A percentile compares a stretch with the other conserved stretches of the same genome.
Conservation (phyloP, 2,797 vertebrate genomes). For the Spinus pinus region DNA sequence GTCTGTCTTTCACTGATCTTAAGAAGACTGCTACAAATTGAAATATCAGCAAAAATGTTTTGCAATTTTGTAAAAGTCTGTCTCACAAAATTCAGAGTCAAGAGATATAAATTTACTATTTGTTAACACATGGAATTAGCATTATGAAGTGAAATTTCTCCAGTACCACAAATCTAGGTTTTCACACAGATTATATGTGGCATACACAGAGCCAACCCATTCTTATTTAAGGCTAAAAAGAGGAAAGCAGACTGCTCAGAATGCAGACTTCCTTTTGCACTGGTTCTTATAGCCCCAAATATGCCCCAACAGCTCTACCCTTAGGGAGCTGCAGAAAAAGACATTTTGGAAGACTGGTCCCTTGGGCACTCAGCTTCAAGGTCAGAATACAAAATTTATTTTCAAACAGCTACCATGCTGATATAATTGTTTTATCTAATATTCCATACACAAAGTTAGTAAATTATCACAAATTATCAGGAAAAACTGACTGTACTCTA, state of each 20-base stretch:
- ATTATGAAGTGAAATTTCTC: neutral
- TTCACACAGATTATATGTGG: neutral
- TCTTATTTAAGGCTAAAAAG: neutral
- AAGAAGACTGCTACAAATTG: neutral
- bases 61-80: neutral
- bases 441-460: neutral
- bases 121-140: neutral
- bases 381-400: neutral
- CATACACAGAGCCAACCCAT: neutral
- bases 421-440: neutral
- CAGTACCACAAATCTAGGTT: neutral
- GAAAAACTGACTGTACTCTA: neutral
- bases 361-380: neutral
- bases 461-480: neutral
- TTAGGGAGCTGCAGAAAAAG: neutral
- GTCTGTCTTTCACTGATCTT: neutral
- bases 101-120: neutral
- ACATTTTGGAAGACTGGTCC: neutral
- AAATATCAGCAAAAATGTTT: neutral
- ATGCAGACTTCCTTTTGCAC: neutral
- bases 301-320: neutral
- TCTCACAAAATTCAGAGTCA: neutral
- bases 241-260: neutral
- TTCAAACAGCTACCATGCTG: neutral
- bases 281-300: neutral